Evolutionary conservation across 2,797 vertebrate genomes (phyloP).

Genomic region (Scyliorhinus canicula): DNA sequence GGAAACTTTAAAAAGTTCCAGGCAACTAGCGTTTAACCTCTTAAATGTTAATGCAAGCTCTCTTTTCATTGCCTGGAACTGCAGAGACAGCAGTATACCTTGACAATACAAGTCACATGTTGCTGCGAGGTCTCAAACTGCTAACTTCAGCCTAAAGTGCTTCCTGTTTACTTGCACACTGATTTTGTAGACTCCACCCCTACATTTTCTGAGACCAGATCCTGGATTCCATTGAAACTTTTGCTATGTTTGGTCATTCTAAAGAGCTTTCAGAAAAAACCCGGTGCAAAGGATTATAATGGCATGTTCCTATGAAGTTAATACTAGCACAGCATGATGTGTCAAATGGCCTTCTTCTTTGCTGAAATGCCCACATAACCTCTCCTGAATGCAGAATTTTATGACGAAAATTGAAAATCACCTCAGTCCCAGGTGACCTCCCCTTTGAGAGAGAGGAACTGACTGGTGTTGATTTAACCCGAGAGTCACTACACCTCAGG

Average conservation of each 20-base stretch:
- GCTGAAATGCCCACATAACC: not conserved
- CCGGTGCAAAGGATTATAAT: not conserved
- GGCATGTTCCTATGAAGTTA: not conserved
- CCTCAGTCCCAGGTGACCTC: too few relatives aligned
- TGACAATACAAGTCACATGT: not conserved
- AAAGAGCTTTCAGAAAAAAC: not conserved
- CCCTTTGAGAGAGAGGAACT: too few relatives aligned
- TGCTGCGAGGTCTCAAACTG: not conserved
- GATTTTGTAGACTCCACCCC: not conserved
- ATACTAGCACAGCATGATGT: not conserved
- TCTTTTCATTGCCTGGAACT: not conserved
- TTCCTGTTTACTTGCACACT: not conserved
- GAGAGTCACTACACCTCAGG: too few relatives aligned
- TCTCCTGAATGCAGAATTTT: not conserved
- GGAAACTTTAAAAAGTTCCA: not conserved
- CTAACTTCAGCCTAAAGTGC: not conserved
- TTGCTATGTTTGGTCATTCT: too few relatives aligned
- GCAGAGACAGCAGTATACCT: not conserved
- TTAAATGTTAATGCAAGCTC: not conserved
- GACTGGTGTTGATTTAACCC: too few relatives aligned
- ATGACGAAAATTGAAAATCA: too few relatives aligned
- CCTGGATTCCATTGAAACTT: not conserved
- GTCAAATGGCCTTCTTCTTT: not conserved
- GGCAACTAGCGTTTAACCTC: not conserved
- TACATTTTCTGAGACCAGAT: not conserved